phyloP scores from a whole-genome alignment of 1,140 invertebrate species.

The Penaeus chinensis region DNA sequence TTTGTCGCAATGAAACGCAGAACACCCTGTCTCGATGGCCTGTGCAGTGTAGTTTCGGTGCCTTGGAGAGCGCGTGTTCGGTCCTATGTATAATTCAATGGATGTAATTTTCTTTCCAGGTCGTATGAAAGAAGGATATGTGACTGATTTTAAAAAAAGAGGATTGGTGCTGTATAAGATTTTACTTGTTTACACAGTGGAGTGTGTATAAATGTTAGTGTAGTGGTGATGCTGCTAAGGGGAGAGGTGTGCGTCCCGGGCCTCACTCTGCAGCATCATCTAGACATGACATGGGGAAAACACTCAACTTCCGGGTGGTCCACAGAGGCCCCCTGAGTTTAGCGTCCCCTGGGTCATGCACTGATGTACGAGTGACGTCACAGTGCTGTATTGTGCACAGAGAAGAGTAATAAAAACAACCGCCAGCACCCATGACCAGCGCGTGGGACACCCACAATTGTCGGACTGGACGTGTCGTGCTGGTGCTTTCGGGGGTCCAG shows the following conservation, averaged over 20 bases:
- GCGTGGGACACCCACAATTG: constrained; percentile 20
- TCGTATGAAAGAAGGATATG: neutral
- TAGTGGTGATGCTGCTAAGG: constrained; percentile 1
- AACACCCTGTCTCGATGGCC: too few relatives aligned
- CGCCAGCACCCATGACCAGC: constrained; percentile 44
- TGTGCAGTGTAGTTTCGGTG: too few relatives aligned
- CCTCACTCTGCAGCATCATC: constrained; percentile 10
- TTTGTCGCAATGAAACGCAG: too few relatives aligned
- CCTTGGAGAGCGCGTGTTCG: too few relatives aligned
- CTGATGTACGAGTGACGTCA: too few relatives aligned
- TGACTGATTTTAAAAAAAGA: neutral
- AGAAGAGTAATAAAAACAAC: too few relatives aligned
- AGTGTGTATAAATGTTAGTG: constrained; percentile 5
- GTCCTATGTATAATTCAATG: neutral
- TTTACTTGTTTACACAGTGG: neutral
- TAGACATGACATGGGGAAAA: constrained; percentile 33
- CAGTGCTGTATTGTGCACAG: too few relatives aligned
- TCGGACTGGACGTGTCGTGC: constrained; percentile 61
- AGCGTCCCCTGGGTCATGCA: too few relatives aligned
- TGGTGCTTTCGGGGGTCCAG: constrained; percentile 61
- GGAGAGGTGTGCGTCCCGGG: neutral
- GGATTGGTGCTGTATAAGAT: neutral
- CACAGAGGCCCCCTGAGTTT: too few relatives aligned
- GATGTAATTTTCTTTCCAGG: neutral
- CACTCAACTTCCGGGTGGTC: constrained; percentile 41